Evolutionary conservation across 2,888 invertebrate genomes (phyloP), one percentile per base, ranked within the genome.

Genomic region (Horisme vitalbata): DNA sequence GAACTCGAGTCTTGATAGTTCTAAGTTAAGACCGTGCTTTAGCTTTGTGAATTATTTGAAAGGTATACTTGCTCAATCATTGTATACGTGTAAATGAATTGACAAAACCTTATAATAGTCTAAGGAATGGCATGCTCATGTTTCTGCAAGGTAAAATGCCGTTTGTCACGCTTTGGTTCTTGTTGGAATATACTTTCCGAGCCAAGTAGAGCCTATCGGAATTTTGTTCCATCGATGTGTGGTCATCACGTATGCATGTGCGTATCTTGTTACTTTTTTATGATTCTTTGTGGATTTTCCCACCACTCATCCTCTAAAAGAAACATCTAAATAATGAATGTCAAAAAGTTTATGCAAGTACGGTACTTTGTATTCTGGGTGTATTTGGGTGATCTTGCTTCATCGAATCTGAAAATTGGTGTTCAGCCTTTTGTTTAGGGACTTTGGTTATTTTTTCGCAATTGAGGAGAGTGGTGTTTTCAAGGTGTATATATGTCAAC

Each of bases 1-100:
- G 76, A 86, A 88, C 83, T 83, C 75, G 69, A 80, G 79, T 77
- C 86, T 85, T 83, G 79, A 85, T 87, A 87, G 83, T 88, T 84
- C 75, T 72, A 84, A 87, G 78, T 85, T 85, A 79, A 76, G 78
- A 79, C 75, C 75, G 71, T 79, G 81, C 80, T 82, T 83, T 78
- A 83, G 80, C 78, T 83, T 82, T 79, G 83, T 83, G 78, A 83
- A 83, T 85, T 84, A 87, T 85, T 84, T 76, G 78, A 78, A 80
- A 81, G 81, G 83, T 80, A 81, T 79, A 69, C 69, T 63, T 83
- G 79, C 83, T 80, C 77, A 83, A 83, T 75, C 71, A 72, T 81
- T 68, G 64, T 63, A 54, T 63, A 71, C 75, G 76, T 71, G 72
- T 70, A 67, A 78, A 75, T 77, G 71, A 75, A 79, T 36, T 70